These are phyloP conservation scores for Synanthedon tipuliformis DNA, from an alignment of 2,888 invertebrate genomes.

Conservation along the genomic window DNA sequence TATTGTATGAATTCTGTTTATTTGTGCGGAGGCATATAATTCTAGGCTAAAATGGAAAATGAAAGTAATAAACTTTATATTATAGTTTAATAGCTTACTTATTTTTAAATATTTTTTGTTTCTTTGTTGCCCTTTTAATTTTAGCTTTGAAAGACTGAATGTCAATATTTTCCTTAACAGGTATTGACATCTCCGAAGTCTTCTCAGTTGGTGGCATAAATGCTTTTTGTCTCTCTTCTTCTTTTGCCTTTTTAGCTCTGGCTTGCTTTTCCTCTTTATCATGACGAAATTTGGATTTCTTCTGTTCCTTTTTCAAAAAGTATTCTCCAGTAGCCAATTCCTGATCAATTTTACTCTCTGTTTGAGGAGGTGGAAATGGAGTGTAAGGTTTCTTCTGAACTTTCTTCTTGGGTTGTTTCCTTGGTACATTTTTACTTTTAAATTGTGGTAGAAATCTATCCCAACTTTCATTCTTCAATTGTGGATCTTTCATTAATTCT, in stretches of 20 bases:
- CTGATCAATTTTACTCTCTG: conserved; percentile 93
- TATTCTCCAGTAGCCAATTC: conserved; percentile 96
- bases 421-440: conserved; percentile 86
- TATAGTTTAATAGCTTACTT: too few relatives aligned
- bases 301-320: conserved; percentile 90
- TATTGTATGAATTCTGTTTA: too few relatives aligned
- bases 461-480: conserved; percentile 94
- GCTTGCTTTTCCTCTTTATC: conserved; percentile 84
- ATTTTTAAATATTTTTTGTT: not conserved
- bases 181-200: conserved; percentile 16
- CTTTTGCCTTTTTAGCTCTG: conserved; percentile 77
- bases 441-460: conserved; percentile 96
- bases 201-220: conserved; percentile 85
- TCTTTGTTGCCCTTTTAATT: conserved; percentile 67
- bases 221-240: conserved; percentile 82
- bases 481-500: conserved; percentile 93
- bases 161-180: conserved; percentile 63
- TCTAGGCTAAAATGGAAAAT: too few relatives aligned
- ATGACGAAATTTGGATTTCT: conserved; percentile 75
- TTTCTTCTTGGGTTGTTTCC: conserved; percentile 90
- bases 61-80: too few relatives aligned
- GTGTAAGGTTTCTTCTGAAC: conserved; percentile 94
- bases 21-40: too few relatives aligned
- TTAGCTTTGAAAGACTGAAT: conserved; percentile 80
- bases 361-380: conserved; percentile 96